Conservation (phyloP, 2,888 invertebrate species). For the Hirtodrosophila duncani region DNA sequence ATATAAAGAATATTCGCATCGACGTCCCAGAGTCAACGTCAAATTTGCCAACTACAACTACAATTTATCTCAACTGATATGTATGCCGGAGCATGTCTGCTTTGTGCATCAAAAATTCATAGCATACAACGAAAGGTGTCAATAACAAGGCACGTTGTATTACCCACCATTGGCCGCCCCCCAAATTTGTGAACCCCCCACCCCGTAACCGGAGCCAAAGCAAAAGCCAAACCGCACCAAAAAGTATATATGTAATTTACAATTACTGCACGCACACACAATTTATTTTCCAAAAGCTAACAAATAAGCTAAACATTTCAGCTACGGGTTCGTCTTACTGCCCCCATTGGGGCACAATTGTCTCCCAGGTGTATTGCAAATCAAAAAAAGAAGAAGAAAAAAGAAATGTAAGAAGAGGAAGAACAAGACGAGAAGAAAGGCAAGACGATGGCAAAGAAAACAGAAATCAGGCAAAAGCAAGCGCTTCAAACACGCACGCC, state of each 20-base stretch:
- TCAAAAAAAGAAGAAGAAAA: constrained; percentile 55
- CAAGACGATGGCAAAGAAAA: neutral
- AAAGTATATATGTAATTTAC: constrained; percentile 69
- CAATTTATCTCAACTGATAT: constrained; percentile 11
- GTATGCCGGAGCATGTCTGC: constrained; percentile 9
- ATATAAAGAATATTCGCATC: no score
- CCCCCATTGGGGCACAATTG: constrained; percentile 8
- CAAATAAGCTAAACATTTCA: constrained; percentile 62
- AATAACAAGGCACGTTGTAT: constrained; percentile 47
- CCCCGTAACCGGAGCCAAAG: no score
- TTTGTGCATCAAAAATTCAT: constrained; percentile 55
- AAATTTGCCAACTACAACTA: no score
- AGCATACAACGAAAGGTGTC: constrained; percentile 47
- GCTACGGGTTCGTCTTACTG: no score
- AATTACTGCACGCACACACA: constrained; percentile 77
- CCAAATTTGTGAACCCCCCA: no score
- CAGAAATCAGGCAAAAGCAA: constrained; percentile 27
- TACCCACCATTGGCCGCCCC: no score
- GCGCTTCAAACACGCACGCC: constrained; percentile 66
- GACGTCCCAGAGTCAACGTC: no score
- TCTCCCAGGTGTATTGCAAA: constrained; percentile 77
- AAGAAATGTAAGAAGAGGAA: no score
- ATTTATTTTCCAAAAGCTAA: constrained; percentile 74
- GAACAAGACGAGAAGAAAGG: constrained; percentile 47
- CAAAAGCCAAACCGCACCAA: no score